Evolutionary conservation across 2,888 invertebrate genomes (phyloP).

Genomic region (Priocnemis perturbator): DNA sequence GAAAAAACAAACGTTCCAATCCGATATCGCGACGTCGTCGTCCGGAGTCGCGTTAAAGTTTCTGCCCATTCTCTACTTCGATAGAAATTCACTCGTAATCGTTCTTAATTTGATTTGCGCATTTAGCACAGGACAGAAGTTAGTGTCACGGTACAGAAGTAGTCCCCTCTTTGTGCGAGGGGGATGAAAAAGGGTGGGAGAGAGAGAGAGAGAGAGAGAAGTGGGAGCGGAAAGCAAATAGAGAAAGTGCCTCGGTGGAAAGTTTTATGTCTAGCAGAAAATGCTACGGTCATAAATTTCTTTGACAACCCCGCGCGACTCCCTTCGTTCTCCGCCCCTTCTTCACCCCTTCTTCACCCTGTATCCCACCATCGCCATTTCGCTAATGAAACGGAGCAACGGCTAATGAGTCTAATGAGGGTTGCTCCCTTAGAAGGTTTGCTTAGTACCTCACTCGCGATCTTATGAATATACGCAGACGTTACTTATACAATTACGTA

Average conservation of each 20-base stretch:
- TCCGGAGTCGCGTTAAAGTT: no score
- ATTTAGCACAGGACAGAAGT: no score
- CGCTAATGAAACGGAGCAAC: conserved; percentile 41
- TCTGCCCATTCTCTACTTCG: no score
- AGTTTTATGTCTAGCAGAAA: conserved; percentile 33
- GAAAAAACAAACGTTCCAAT: no score
- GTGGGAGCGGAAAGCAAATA: background rate
- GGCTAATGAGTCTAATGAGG: conserved; percentile 47
- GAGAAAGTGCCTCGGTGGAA: conserved; percentile 5
- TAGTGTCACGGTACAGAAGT: no score
- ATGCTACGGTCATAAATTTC: conserved; percentile 43
- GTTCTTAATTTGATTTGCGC: no score
- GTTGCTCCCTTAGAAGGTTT: conserved; percentile 31
- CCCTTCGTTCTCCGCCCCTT: no score
- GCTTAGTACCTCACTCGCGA: conserved; percentile 24
- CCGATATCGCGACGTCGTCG: no score
- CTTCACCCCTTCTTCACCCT: no score
- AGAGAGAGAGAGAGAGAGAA: conserved; percentile 24
- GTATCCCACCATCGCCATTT: conserved; percentile 25
- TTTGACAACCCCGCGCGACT: conserved; percentile 27
- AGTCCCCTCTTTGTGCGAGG: background rate
- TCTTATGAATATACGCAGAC: conserved; percentile 11
- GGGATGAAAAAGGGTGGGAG: conserved; percentile 5
- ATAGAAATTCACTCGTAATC: no score
- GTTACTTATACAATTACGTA: conserved; percentile 10